Evolutionary conservation across 2,888 invertebrate species (phyloP).

Genomic region (Conomelus anceps): DNA sequence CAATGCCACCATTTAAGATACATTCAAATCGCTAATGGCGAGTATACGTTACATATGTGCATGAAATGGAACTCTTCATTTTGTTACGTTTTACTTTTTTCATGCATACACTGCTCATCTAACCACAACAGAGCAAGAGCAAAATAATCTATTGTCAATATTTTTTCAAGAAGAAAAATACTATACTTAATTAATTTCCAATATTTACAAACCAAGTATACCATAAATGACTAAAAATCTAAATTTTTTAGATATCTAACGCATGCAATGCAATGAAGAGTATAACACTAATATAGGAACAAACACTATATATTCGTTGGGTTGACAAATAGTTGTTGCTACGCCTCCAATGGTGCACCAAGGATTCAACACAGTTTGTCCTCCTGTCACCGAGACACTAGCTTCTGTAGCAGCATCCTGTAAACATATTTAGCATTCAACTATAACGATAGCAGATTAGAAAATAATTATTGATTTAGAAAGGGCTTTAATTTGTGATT

Average conservation of each 20-base stretch:
- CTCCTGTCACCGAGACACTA: slow-evolving; percentile 61
- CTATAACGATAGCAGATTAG: neutral
- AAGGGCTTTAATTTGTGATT: neutral
- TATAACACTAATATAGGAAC: slow-evolving; percentile 34
- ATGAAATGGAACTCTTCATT: too few relatives aligned
- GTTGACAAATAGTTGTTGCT: slow-evolving; percentile 63
- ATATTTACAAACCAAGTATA: too few relatives aligned
- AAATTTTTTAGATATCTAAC: neutral
- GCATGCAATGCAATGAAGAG: neutral
- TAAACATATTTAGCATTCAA: slow-evolving; percentile 4
- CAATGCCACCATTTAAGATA: too few relatives aligned
- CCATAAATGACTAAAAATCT: neutral
- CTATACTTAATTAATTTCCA: too few relatives aligned
- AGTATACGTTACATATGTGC: too few relatives aligned
- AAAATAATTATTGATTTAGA: neutral
- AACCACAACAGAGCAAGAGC: too few relatives aligned
- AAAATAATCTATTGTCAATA: too few relatives aligned
- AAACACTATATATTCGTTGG: slow-evolving; percentile 67
- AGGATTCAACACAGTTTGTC: slow-evolving; percentile 69
- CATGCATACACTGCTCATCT: too few relatives aligned
- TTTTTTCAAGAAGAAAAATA: too few relatives aligned
- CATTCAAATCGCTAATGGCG: too few relatives aligned
- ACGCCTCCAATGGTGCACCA: slow-evolving; percentile 81
- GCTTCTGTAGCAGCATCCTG: slow-evolving; percentile 64
- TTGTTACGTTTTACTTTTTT: too few relatives aligned